Percentiles rank a stretch among this genome's conserved stretches.
phyloP scores from a whole-genome alignment of 2,888 invertebrate genomes.

The Barypeithes pellucidus region DNA sequence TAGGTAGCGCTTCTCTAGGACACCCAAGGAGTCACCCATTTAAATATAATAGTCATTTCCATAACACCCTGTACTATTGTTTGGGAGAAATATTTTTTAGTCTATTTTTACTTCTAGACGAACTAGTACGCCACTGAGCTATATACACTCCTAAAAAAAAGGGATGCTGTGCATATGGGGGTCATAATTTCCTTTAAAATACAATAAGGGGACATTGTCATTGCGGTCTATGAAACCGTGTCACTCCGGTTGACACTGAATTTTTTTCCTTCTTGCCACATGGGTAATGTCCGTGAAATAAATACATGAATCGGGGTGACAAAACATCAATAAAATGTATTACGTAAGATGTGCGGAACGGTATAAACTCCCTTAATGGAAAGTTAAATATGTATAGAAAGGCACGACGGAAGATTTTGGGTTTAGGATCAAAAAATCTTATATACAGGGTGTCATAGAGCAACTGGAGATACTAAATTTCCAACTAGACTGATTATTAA shows the following conservation, averaged over 20 bases:
- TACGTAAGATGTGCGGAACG: constrained; percentile 50
- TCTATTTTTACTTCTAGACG: background rate
- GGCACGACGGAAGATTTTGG: constrained; percentile 11
- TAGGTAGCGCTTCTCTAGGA: too few species aligned
- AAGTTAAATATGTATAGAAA: constrained; percentile 47
- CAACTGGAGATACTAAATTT: too few species aligned
- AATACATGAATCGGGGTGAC: constrained; percentile 57
- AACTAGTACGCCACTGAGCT: constrained; percentile 28
- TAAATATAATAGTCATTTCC: too few species aligned
- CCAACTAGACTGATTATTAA: too few species aligned
- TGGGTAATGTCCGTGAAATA: constrained; percentile 58
- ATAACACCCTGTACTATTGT: too few species aligned
- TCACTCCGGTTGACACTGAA: constrained; percentile 49
- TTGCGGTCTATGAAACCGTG: constrained; percentile 49
- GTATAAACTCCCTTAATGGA: constrained; percentile 45
- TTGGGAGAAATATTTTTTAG: too few species aligned
- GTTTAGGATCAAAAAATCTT: too few species aligned
- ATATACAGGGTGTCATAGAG: too few species aligned
- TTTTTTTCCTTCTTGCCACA: constrained; percentile 45
- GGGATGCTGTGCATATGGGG: constrained; percentile 56
- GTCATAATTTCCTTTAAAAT: constrained; percentile 56
- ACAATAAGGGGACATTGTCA: constrained; percentile 37
- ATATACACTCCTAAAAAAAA: constrained; percentile 33
- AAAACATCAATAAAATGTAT: constrained; percentile 56
- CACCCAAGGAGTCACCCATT: too few species aligned